Evolutionary conservation across 2,888 invertebrate genomes (phyloP).

Genomic region (Amphiduros pacificus): DNA sequence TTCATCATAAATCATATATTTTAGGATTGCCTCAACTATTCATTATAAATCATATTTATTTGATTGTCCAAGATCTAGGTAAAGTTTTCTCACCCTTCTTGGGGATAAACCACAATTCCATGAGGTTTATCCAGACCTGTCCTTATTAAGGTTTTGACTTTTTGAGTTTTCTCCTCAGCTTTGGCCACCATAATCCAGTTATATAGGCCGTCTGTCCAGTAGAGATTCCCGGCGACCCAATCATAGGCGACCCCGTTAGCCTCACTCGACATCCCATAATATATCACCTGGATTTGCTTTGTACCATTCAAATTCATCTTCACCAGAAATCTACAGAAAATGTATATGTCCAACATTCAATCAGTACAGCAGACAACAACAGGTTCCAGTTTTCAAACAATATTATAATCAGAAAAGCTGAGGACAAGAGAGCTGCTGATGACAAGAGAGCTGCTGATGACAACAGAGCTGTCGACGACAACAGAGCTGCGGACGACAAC

Average conservation of each 20-base stretch:
- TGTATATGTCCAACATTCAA: no score
- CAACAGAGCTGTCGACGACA: no score
- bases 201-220: conserved; percentile 52
- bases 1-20: not conserved
- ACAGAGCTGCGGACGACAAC: no score
- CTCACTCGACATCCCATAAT: conserved; percentile 45
- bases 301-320: conserved; percentile 21
- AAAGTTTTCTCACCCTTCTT: conserved; percentile 49
- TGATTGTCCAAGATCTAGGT: no score
- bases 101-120: conserved; percentile 48
- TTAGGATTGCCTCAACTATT: not conserved
- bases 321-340: conserved; percentile 23
- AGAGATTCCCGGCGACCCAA: conserved; percentile 48
- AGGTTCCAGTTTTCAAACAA: no score
- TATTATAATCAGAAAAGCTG: no score
- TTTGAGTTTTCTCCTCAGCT: conserved; percentile 15
- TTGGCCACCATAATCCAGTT: conserved; percentile 50
- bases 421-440: not conserved
- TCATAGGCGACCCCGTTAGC: conserved; percentile 50
- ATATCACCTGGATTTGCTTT: conserved; percentile 33
- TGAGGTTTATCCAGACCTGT: conserved; percentile 43
- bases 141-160: conserved; percentile 10
- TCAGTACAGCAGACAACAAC: no score
- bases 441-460: no score
- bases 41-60: not conserved